Evolutionary conservation across 2,888 invertebrate species (phyloP).

Genomic region (Xestia rhomboidea): DNA sequence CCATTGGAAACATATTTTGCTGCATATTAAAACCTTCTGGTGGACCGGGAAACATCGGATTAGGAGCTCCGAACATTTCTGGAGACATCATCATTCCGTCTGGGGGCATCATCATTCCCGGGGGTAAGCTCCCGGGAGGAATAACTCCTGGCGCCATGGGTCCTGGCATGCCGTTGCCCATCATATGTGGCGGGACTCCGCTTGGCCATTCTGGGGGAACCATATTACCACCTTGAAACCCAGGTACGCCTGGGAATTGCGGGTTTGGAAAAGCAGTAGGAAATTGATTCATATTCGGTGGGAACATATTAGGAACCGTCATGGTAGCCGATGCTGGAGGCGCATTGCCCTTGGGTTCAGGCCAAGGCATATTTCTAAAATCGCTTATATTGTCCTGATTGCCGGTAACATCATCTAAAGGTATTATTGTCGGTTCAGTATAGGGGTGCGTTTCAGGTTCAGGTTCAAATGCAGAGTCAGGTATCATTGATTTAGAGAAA

Average conservation of each 20-base stretch:
- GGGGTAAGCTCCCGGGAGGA: slow-evolving; percentile 80
- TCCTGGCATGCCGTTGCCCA: slow-evolving; percentile 82
- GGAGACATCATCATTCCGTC: slow-evolving; percentile 85
- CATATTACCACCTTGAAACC: slow-evolving; percentile 84
- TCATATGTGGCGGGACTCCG: slow-evolving; percentile 82
- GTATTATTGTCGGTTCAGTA: slow-evolving; percentile 95
- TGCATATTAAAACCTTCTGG: slow-evolving; percentile 87
- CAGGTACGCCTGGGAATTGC: slow-evolving; percentile 85
- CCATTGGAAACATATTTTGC: slow-evolving; percentile 88
- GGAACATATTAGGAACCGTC: slow-evolving; percentile 86
- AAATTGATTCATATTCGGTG: slow-evolving; percentile 86
- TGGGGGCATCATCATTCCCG: slow-evolving; percentile 75
- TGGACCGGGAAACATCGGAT: slow-evolving; percentile 69
- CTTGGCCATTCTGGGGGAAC: slow-evolving; percentile 84
- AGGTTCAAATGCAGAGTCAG: slow-evolving; percentile 96
- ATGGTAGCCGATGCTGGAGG: slow-evolving; percentile 81
- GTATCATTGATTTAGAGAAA: slow-evolving; percentile 95
- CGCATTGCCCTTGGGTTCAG: slow-evolving; percentile 94
- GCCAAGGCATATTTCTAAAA: slow-evolving; percentile 95
- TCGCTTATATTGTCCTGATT: slow-evolving; percentile 95
- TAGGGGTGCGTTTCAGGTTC: slow-evolving; percentile 95
- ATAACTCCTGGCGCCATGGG: slow-evolving; percentile 79
- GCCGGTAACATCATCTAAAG: slow-evolving; percentile 96
- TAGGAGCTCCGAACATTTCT: slow-evolving; percentile 69
- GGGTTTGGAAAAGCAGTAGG: slow-evolving; percentile 86